Percentiles rank a stretch among this genome's conserved stretches.
Evolutionary conservation across 2,113 vertebrate species (phyloP).

Genomic region (Origma solitaria): DNA sequence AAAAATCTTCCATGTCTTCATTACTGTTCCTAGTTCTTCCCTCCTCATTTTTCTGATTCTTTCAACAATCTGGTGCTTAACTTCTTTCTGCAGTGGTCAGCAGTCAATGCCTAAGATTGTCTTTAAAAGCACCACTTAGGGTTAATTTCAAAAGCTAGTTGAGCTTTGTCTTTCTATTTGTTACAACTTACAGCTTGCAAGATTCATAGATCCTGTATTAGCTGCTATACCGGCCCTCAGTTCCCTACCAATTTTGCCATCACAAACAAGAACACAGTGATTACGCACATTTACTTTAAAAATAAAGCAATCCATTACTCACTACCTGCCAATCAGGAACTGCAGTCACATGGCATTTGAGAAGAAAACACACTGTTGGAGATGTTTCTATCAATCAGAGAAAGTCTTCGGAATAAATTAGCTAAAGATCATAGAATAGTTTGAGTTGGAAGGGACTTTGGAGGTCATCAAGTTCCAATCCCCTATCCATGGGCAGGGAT

Average conservation of each 20-base stretch:
- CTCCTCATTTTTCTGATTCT: background rate
- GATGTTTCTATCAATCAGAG: background rate
- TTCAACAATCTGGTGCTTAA: background rate
- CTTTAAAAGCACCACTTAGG: background rate
- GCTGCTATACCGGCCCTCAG: background rate
- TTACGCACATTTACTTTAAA: background rate
- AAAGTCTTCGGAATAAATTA: background rate
- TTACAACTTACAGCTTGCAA: background rate
- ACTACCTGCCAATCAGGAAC: background rate
- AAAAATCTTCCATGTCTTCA: background rate
- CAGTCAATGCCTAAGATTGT: background rate
- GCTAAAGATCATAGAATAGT: background rate
- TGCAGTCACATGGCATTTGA: background rate
- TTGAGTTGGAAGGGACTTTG: background rate
- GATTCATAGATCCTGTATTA: background rate
- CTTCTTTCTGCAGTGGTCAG: background rate
- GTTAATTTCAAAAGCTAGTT: background rate
- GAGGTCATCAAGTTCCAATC: background rate
- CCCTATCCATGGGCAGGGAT: too few species aligned
- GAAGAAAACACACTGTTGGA: background rate
- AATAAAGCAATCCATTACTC: background rate
- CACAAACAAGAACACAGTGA: background rate
- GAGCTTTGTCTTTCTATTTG: background rate
- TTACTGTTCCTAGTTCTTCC: fast-evolving
- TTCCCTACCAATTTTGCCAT: background rate